Evolutionary conservation across 1,140 invertebrate species (phyloP).

Genomic region (Bombyx mori): DNA sequence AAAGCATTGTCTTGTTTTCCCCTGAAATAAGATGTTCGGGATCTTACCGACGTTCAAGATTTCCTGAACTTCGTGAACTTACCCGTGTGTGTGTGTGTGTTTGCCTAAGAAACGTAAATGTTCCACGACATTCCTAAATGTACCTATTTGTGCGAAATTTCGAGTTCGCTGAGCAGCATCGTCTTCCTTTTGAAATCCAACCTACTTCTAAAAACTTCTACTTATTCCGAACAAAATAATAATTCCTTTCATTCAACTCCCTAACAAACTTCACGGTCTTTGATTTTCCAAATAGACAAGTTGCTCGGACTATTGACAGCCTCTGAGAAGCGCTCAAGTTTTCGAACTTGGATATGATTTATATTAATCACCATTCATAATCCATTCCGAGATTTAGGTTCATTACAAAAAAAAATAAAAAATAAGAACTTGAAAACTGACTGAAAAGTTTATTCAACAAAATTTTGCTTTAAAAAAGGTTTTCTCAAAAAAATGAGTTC

Average conservation of each 20-base stretch:
- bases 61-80: constrained; percentile 32
- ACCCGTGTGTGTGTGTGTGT: constrained; percentile 15
- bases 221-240: too few relatives aligned
- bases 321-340: too few relatives aligned
- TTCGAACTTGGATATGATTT: too few relatives aligned
- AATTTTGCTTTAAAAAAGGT: not conserved
- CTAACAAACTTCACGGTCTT: too few relatives aligned
- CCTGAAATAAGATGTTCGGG: constrained; percentile 43
- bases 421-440: not conserved
- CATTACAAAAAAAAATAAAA: not conserved
- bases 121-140: not conserved
- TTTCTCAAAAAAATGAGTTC: too few relatives aligned
- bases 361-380: too few relatives aligned
- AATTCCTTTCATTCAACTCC: too few relatives aligned
- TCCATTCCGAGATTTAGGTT: not conserved
- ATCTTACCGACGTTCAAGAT: constrained; percentile 37
- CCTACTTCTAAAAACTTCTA: not conserved
- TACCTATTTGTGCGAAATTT: constrained; percentile 5
- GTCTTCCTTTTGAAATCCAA: constrained; percentile 6
- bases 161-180: constrained; percentile 2
- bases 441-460: not conserved
- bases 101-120: constrained; percentile 11
- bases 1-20: constrained; percentile 64
- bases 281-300: too few relatives aligned
- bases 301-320: too few relatives aligned